These are phyloP conservation scores for Torymus texanus DNA, from an alignment of 2,888 invertebrate genomes.

Conservation along the genomic window DNA sequence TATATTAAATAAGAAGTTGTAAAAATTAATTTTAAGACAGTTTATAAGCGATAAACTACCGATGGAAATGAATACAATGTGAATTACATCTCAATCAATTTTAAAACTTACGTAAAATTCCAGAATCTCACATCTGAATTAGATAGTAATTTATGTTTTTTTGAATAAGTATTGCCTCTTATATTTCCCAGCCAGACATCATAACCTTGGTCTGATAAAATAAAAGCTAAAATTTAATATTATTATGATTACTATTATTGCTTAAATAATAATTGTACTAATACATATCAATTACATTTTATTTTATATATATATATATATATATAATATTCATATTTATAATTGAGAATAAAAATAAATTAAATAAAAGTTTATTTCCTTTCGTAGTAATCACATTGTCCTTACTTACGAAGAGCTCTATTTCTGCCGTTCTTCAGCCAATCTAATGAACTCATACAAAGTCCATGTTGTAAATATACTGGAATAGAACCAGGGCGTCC, in stretches of 20 bases:
- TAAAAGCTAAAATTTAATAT: slow-evolving; percentile 56
- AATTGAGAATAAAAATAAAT: background rate
- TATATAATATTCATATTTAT: background rate
- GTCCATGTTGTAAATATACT: slow-evolving; percentile 60
- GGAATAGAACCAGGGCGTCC: slow-evolving; percentile 58
- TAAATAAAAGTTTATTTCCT: no score
- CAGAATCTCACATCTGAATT: slow-evolving; percentile 58
- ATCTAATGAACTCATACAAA: slow-evolving; percentile 59
- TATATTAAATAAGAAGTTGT: slow-evolving; percentile 60
- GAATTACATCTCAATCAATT: no score
- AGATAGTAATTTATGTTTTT: slow-evolving; percentile 55
- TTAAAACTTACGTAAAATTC: slow-evolving; percentile 58
- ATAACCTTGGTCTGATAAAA: slow-evolving; percentile 59
- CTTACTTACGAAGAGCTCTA: slow-evolving; percentile 59
- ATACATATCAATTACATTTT: no score
- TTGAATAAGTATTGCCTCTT: slow-evolving; percentile 62
- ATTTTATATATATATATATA: background rate
- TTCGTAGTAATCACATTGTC: background rate
- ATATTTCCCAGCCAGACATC: slow-evolving; percentile 62
- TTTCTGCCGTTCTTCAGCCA: slow-evolving; percentile 60
- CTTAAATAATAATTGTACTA: no score
- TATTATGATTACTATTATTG: no score
- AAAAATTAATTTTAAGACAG: no score
- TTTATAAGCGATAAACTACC: no score
- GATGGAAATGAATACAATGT: no score